Base-by-base conservation (phyloP, 2,888 invertebrate genomes). In the Liodrosophila aerea region DNA sequence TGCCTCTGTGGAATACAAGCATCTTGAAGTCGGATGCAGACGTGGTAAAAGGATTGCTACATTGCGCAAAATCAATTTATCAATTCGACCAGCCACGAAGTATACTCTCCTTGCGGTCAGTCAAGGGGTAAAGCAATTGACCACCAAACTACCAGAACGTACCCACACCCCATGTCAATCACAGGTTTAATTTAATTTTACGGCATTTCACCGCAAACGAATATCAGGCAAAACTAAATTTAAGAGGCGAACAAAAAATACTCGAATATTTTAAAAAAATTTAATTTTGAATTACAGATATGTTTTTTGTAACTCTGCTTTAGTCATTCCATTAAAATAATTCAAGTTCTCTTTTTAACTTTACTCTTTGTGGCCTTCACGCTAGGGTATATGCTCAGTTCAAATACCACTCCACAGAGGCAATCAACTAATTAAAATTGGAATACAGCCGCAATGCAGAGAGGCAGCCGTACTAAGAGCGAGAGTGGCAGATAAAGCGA, bases 351-450 rank as follows among this genome's bases (percentile, higher is more conserved):
- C 5, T 4, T 5, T 22, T 22, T 22, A 22, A 22, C 5, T 22
- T 2, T 22, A 22, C 5, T 22, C 5, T 22, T 22, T 22, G 5
- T 5, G 5, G 5, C 2, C 22, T 22, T 2, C 2, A 22, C 2
- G 22, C 5, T 22, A 22, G 22, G 22, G 22, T 22, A 22, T 22
- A 22, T 22, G 22, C 22, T 22, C 3, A 2, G 22, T 22, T 5
- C 0, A 8, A 12, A 7, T 7, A 4, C 13, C 34, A 12, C 11
- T 12, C 0, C 8, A 13, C 7, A 13, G 22, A 7, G 8, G 34
- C 61, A 71, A 69, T 71, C 61, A 66, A 44, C 53, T 66, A 72
- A 69, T 69, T 72, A 47, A 66, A 61, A 66, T 22, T 47, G 41
- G 7, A 22, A 3, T 29, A 41, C 36, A 50, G 52, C 53, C 61